Base-by-base conservation (phyloP, 2,113 vertebrate genomes). In the Lonchura striata region DNA sequence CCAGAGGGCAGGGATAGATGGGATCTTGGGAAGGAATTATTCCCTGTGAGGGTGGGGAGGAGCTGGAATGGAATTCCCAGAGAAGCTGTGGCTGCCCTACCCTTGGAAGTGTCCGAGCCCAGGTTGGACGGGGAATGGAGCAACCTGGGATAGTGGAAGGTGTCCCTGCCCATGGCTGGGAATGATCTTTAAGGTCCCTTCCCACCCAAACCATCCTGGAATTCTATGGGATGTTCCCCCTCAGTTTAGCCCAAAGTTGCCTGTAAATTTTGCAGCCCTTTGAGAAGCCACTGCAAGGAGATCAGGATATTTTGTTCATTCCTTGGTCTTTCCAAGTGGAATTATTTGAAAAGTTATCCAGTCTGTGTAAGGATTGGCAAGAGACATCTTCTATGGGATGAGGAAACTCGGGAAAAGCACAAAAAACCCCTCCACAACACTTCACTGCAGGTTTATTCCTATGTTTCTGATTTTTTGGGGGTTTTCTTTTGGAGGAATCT, bases 11-110 rank as follows among this genome's bases (percentile, higher is more conserved):
- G 15, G 12, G 19, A 0, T 7, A 4, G 13, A 5, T 47, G 41
- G 19, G 11, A 70, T 70, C 16, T 6, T 63, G 24, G 23, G 54
- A 63, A 2, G 4, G 4, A 54, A 63, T 25, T 60, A 2, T 11
- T 30, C 1, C 3, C 5, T 63, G 7, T 0, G 47, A 7, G 3
- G 2, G 12, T n/a, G n/a, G 4, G 0, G 10, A 70, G 23, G 47
- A 0, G 0, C 10, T 70, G 47, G 24, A 2, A 13, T 17, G 11
- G 28, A 21, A 35, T 47, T 47, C 20, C 35, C 49, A 47, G 49
- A 63, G 20, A 10, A 71, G 1, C 19, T 63, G 41, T 71, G 65
- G 15, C n/a, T 70, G 11, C 0, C 3, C 1, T 11, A 31, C 49
- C 24, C 57, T 13, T 30, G 23, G 13, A n/a, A 54, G 2, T 15